phyloP scores from a whole-genome alignment of 2,888 invertebrate genomes.

The Drosophila atripex region DNA sequence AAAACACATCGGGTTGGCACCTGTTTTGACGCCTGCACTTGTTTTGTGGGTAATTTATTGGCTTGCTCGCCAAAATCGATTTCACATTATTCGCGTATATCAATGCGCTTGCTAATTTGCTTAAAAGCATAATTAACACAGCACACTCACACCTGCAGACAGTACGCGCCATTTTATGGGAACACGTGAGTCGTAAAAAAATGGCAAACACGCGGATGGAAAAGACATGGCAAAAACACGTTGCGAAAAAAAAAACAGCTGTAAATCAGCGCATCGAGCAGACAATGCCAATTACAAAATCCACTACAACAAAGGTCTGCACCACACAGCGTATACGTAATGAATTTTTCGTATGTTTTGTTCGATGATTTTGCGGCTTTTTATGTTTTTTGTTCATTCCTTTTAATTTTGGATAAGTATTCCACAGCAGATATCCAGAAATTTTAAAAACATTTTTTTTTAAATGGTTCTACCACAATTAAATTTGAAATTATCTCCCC shows the following conservation, averaged over 20 bases:
- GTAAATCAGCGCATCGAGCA: constrained; percentile 64
- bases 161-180: constrained; percentile 51
- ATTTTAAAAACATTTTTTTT: neutral
- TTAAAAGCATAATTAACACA: constrained; percentile 78
- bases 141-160: neutral
- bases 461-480: no score
- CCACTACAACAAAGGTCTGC: constrained; percentile 14
- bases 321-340: constrained; percentile 59
- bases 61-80: constrained; percentile 60
- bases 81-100: constrained; percentile 58
- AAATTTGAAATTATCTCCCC: neutral
- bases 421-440: neutral
- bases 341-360: constrained; percentile 44
- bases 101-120: constrained; percentile 75
- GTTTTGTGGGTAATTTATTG: constrained; percentile 61
- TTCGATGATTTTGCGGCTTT: constrained; percentile 46
- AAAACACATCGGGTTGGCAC: constrained; percentile 15
- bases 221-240: constrained; percentile 44
- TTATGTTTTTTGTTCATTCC: neutral
- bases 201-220: constrained; percentile 52
- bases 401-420: no score
- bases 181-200: constrained; percentile 71
- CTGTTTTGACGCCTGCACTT: constrained; percentile 44
- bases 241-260: constrained; percentile 29
- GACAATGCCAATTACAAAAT: constrained; percentile 30